A percentile compares a stretch with the other conserved stretches of the same genome.
Conservation (phyloP, 2,113 vertebrate species). For the Xiphophorus hellerii region DNA sequence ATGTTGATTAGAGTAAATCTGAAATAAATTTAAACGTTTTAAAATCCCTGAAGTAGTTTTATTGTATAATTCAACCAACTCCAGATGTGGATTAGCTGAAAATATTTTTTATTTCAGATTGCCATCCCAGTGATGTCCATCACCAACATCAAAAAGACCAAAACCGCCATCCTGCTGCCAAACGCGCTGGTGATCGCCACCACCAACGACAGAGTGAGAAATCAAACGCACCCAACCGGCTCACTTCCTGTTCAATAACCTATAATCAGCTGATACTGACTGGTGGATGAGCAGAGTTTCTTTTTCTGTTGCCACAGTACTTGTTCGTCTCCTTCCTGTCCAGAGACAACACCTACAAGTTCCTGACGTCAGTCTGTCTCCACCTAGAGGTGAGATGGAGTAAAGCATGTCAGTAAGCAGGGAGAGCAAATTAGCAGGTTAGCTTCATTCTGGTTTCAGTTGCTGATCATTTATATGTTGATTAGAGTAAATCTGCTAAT, state of each 20-base stretch:
- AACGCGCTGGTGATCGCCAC: conserved; percentile 92
- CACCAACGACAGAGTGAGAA: conserved; percentile 84
- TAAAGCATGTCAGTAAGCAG: not conserved
- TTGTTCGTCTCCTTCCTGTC: conserved; percentile 93
- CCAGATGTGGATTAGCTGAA: too few species aligned
- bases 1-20: too few species aligned
- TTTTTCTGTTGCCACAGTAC: conserved; percentile 79
- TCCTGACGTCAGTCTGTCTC: conserved; percentile 88
- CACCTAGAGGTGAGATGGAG: conserved; percentile 85
- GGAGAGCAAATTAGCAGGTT: too few species aligned
- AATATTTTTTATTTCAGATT: conserved; percentile 79
- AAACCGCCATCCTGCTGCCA: conserved; percentile 94
- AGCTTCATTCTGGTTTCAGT: too few species aligned
- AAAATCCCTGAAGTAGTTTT: too few species aligned
- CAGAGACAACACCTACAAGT: conserved; percentile 93
- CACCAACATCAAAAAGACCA: conserved; percentile 93
- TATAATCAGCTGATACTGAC: too few species aligned
- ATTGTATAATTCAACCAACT: too few species aligned
- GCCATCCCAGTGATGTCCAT: conserved; percentile 89
- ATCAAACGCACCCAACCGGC: not conserved
- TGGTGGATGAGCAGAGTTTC: not conserved
- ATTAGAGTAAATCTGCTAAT: too few species aligned
- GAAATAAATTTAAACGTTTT: too few species aligned
- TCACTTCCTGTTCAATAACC: too few species aligned
- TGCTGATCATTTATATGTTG: too few species aligned